A percentile compares a stretch with the other conserved stretches of the same genome.
Conservation (phyloP, 2,113 vertebrate genomes). For the Galemys pyrenaicus region DNA sequence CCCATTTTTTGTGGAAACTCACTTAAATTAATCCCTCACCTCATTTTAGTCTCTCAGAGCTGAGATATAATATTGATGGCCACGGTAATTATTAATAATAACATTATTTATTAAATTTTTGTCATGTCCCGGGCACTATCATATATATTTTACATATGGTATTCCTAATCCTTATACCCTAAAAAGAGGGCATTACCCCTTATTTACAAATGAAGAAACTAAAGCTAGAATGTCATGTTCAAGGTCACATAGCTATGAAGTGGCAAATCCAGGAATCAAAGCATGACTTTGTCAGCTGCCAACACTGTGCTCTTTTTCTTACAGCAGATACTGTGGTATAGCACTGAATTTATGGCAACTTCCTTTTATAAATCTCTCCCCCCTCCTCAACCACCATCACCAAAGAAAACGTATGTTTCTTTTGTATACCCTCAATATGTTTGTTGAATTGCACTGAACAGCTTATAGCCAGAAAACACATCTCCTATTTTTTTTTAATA, state of each 20-base stretch:
- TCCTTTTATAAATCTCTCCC: neutral
- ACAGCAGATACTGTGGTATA: neutral
- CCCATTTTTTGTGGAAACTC: neutral
- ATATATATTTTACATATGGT: neutral
- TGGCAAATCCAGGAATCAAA: neutral
- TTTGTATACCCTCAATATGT: conserved; percentile 62
- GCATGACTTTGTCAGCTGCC: neutral
- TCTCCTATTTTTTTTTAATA: conserved; percentile 70
- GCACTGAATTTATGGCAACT: neutral
- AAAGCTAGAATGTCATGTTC: neutral
- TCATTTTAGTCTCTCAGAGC: neutral
- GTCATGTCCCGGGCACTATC: neutral
- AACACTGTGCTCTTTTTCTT: neutral
- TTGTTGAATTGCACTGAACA: conserved; percentile 69
- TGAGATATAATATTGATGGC: neutral
- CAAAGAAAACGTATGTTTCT: conserved; percentile 50
- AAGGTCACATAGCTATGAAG: neutral
- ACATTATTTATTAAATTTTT: neutral
- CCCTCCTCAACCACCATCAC: neutral
- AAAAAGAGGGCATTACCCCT: neutral
- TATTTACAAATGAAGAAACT: neutral
- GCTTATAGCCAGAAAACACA: conserved; percentile 71
- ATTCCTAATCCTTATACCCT: neutral
- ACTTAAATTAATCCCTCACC: neutral
- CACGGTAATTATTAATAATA: neutral